Conservation (phyloP, 1,140 invertebrate species). For the Drosophila obscura region DNA sequence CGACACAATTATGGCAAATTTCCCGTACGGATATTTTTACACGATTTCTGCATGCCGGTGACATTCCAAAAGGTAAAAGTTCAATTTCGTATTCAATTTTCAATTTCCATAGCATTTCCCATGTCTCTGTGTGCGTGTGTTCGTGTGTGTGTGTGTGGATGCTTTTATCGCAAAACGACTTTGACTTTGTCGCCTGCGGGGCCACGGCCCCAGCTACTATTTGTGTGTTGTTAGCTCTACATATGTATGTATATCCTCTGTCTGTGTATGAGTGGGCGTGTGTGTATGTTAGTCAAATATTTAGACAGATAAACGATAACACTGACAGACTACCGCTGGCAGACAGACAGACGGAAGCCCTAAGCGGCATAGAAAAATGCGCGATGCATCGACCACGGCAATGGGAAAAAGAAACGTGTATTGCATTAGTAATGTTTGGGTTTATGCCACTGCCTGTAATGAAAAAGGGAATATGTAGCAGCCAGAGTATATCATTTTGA, state of each 20-base stretch:
- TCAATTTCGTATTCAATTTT: conserved; percentile 80
- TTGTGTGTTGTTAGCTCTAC: no score
- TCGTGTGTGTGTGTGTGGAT: conserved; percentile 3
- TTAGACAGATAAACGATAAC: conserved; percentile 69
- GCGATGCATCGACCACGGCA: conserved; percentile 6
- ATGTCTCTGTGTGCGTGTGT: background rate
- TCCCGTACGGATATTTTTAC: conserved; percentile 63
- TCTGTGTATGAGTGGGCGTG: background rate
- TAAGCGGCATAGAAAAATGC: conserved; percentile 48
- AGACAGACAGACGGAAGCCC: conserved; percentile 17
- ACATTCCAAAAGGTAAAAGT: conserved; percentile 57
- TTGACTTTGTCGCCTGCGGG: conserved; percentile 51
- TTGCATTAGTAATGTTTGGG: conserved; percentile 75
- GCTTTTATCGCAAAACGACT: conserved; percentile 67
- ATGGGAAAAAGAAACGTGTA: conserved; percentile 40
- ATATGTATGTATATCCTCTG: no score
- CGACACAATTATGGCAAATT: conserved; percentile 76
- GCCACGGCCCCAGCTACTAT: no score
- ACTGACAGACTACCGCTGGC: conserved; percentile 25
- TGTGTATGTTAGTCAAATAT: conserved; percentile 24
- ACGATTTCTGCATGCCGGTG: conserved; percentile 17
- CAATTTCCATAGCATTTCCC: conserved; percentile 58
- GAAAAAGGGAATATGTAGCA: conserved; percentile 4
- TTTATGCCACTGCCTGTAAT: conserved; percentile 1
- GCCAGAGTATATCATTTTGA: no score